A percentile compares a stretch with the other conserved stretches of the same genome.
Conservation (phyloP, 2,113 vertebrate genomes). For the Nestor notabilis region DNA sequence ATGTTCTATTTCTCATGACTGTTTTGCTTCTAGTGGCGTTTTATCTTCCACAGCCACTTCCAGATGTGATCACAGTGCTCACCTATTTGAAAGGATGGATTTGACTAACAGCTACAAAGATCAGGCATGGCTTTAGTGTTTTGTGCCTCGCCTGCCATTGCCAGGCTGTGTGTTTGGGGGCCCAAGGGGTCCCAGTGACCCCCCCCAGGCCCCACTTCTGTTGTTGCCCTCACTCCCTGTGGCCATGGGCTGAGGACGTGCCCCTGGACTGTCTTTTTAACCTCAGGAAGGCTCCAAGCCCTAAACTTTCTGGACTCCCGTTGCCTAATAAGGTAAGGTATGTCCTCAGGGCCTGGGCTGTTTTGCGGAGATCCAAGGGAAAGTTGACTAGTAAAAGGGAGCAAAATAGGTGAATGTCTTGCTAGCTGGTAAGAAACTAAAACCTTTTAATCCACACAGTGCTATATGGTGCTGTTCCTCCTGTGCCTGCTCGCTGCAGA, state of each 20-base stretch:
- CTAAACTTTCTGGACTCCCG: constrained; percentile 4
- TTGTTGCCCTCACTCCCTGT: neutral
- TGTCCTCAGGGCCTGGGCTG: constrained; percentile 42
- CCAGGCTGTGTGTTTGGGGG: neutral
- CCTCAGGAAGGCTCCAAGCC: constrained; percentile 42
- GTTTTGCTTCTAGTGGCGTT: neutral
- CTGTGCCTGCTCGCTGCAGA: rapidly evolving
- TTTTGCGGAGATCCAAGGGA: neutral
- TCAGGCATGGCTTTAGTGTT: neutral
- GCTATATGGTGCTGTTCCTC: rapidly evolving
- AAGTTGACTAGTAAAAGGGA: constrained; percentile 2
- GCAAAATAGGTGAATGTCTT: constrained; percentile 10
- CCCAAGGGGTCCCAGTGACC: neutral
- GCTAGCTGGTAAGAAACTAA: neutral
- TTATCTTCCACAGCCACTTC: neutral
- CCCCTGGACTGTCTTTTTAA: constrained; percentile 30
- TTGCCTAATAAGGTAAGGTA: constrained; percentile 85
- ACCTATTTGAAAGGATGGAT: neutral
- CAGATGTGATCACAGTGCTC: neutral
- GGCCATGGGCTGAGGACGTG: rapidly evolving
- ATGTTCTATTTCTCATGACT: neutral
- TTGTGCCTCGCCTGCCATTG: neutral
- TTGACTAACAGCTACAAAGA: neutral
- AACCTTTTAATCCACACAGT: neutral
- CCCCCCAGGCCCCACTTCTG: rapidly evolving